A percentile compares a stretch with the other conserved stretches of the same genome.
These are phyloP conservation scores for Drosophila austrosaltans DNA, from an alignment of 2,888 invertebrate species.

Conservation along the genomic window DNA sequence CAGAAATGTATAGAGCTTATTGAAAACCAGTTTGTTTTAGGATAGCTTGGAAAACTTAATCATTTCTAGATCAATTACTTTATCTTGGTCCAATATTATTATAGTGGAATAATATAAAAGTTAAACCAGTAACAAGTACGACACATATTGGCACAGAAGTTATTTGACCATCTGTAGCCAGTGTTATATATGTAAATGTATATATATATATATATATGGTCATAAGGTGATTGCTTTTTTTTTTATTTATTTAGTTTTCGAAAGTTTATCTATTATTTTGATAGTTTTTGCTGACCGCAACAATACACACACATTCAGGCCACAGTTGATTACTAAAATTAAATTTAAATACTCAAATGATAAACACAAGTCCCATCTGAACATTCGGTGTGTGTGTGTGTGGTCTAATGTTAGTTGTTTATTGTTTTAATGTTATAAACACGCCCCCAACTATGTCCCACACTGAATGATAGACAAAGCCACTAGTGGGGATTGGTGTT, in stretches of 20 bases:
- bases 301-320: background rate
- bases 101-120: too few species aligned
- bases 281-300: background rate
- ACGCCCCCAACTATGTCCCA: background rate
- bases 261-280: background rate
- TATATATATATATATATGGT: too few species aligned
- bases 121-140: too few species aligned
- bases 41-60: too few species aligned
- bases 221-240: too few species aligned
- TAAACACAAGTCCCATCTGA: background rate
- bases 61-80: too few species aligned
- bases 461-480: background rate
- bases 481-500: background rate
- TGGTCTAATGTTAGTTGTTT: constrained; percentile 5
- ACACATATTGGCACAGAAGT: too few species aligned
- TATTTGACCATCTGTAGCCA: too few species aligned
- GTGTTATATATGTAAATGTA: too few species aligned
- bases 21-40: too few species aligned
- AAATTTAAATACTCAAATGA: constrained; percentile 5
- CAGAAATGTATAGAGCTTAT: too few species aligned
- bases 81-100: too few species aligned
- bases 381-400: background rate
- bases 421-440: background rate
- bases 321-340: constrained; percentile 7
- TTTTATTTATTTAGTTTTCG: background rate